Base-by-base conservation (phyloP, 2,888 invertebrate species). In the Anticlea derivata region DNA sequence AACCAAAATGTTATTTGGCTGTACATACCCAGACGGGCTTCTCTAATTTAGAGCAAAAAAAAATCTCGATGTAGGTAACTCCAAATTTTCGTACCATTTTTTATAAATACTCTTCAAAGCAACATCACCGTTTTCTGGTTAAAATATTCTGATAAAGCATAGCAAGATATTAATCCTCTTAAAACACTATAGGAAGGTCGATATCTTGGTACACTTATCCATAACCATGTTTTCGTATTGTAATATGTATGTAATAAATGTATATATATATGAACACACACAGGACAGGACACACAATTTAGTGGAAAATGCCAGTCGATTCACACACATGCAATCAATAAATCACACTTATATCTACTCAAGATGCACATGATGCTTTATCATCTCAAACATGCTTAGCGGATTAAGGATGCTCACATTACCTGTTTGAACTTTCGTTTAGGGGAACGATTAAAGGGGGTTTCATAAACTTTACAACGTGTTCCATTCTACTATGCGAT, bases 321-420 rank as follows among this genome's bases (percentile, higher is more conserved):
- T 59, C 56, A 65, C 70, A 61, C 61, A 50, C 55, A 61, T 72
- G 73, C 73, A 64, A 61, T 61, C 60, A 48, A 66, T 55, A 54
- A n/a, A 40, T 38, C 58, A 63, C 55, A 58, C 56, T 51, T 64
- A 60, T 44, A 37, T 39, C 43, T 26, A 50, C 34, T 6, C 50
- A 59, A 50, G 57, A 60, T 57, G 58, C 55, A 50, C 58, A 66
- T 45, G 51, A 65, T 66, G 66, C 65, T 51, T 50, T 48, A 49
- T 38, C 31, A 58, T 29, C 30, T 29, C 37, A 22, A 29, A 11
- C 61, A 58, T 62, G 62, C 60, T 27, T n/a, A 47, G 20, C 33
- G n/a, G 10, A 11, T 26, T 24, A 11, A 31, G 23, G 22, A 53
- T 40, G 31, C 39, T 43, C 48, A 58, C 54, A 47, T 49, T 57